Base-by-base conservation (phyloP, 1,140 invertebrate genomes). In the Platyscapa corneri region DNA sequence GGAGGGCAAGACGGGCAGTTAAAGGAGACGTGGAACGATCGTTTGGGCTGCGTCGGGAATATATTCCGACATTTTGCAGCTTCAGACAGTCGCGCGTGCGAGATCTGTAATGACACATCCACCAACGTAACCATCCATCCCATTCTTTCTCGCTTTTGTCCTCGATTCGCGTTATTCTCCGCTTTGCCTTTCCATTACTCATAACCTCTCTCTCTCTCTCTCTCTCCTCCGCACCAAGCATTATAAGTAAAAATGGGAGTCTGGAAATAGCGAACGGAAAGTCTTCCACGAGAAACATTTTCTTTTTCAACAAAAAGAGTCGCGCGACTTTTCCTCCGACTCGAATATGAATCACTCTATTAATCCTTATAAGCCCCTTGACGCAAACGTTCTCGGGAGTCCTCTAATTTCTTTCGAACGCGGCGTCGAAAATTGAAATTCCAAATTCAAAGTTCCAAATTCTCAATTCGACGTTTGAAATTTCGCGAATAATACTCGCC, bases 91-190 rank as follows among this genome's bases (percentile, higher is more conserved):
- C 49, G 18, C 27, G 32, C 49, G 18, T n/a, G n/a, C 3, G 49
- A 46, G 5, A 78, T 60, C 49, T 34, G 49, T 37, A 37, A 60
- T 60, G 76, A 78, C 49, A 34, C 76, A 34, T 37, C 49, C 76
- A 56, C n/a, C 49, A 30, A 34, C 76, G 37, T 60, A 60, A 78
- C 49, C 49, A 32, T 60, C 49, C 49, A 12, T 53, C 46, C 42
- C 32, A 56, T 77, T 77, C 75, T 49, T 75, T 49, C 42, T 27
- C 27, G 23, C 74, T 75, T 77, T 77, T 56, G 49, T 77, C 46
- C 32, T 34, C 65, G 32, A 67, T 60, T 10, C 27, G 27, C 56
- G 56, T 60, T 60, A 60, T 60, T 27, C 23, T 60, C 27, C 56
- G 27, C 56, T 60, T 60, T 60, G 56, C 56, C 27, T 60, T 60